Conservation (phyloP, 2,888 invertebrate species). For the Isotomurus palustris region DNA sequence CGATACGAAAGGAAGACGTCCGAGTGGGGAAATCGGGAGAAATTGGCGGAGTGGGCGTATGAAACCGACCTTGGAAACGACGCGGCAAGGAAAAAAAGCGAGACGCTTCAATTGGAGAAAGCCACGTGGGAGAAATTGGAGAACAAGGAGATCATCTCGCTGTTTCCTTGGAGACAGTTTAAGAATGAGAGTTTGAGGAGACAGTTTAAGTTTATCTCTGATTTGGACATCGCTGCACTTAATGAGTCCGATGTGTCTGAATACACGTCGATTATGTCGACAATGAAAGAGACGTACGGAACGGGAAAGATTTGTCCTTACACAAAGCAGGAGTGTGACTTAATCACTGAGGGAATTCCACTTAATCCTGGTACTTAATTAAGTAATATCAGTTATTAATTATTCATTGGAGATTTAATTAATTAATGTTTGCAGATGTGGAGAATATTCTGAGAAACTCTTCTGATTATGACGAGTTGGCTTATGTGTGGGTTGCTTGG, state of each 20-base stretch:
- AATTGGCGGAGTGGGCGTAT: constrained; percentile 50
- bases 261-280: constrained; percentile 52
- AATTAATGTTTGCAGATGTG: constrained; percentile 57
- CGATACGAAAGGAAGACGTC: constrained; percentile 30
- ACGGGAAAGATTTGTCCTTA: constrained; percentile 66
- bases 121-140: constrained; percentile 67
- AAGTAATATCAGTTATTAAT: no score
- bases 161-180: constrained; percentile 57
- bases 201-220: constrained; percentile 66
- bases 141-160: constrained; percentile 61
- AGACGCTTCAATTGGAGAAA: constrained; percentile 21
- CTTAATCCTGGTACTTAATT: constrained; percentile 55
- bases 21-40: constrained; percentile 48
- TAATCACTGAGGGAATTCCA: constrained; percentile 54
- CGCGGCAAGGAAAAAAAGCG: constrained; percentile 24
- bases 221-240: constrained; percentile 68
- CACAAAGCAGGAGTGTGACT: constrained; percentile 51
- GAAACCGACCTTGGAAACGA: constrained; percentile 49
- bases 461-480: constrained; percentile 67
- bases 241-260: constrained; percentile 27
- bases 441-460: constrained; percentile 67
- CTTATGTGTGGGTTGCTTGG: constrained; percentile 76
- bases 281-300: constrained; percentile 75
- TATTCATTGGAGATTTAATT: not conserved
- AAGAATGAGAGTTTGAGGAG: constrained; percentile 63